Evolutionary conservation across 2,113 vertebrate genomes (phyloP).

Genomic region (Lota lota): DNA sequence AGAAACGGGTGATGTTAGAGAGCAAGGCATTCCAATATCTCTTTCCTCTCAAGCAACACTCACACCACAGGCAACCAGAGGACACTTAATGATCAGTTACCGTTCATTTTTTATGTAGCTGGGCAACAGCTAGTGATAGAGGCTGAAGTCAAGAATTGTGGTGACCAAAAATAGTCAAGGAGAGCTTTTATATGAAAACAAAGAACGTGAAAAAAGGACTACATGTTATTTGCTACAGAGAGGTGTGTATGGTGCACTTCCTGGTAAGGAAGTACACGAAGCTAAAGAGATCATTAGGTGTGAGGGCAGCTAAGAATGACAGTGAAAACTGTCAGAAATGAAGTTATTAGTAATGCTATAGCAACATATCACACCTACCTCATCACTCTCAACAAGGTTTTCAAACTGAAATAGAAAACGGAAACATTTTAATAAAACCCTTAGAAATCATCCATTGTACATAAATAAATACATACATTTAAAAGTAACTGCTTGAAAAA

Average conservation of each 20-base stretch:
- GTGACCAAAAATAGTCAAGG: too few relatives aligned
- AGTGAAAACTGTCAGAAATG: not conserved
- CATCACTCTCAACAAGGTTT: constrained; percentile 79
- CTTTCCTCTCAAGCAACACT: not conserved
- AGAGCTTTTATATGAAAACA: too few relatives aligned
- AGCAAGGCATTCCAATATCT: not conserved
- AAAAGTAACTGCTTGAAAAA: not conserved
- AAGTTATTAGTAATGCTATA: not conserved
- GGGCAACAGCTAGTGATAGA: too few relatives aligned
- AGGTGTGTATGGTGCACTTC: too few relatives aligned
- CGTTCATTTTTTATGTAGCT: too few relatives aligned
- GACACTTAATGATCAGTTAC: too few relatives aligned
- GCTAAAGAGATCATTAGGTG: too few relatives aligned
- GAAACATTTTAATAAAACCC: not conserved
- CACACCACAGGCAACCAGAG: too few relatives aligned
- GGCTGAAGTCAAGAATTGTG: too few relatives aligned
- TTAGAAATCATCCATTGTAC: not conserved
- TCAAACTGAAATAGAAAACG: constrained; percentile 69
- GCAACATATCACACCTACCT: constrained; percentile 59
- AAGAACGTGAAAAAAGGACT: too few relatives aligned
- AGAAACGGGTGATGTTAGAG: constrained; percentile 21
- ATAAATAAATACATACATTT: not conserved
- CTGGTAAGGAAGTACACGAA: too few relatives aligned
- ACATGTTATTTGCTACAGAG: too few relatives aligned
- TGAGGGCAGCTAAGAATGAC: not conserved